Base-by-base conservation (phyloP, 2,113 vertebrate genomes). In the Grantiella picta region DNA sequence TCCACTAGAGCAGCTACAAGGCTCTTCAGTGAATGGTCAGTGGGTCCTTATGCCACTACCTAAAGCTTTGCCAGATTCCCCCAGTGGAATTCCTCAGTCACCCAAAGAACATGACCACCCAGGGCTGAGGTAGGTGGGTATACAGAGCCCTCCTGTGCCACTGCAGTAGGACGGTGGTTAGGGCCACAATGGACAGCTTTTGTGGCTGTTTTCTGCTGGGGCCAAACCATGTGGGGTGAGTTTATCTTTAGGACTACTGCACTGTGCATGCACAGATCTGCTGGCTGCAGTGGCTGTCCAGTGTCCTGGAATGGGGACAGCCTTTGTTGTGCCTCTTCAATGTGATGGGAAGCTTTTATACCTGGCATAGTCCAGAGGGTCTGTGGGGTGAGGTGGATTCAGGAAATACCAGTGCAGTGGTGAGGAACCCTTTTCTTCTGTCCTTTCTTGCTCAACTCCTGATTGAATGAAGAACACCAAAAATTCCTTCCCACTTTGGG, bases 251-350 rank as follows among this genome's bases (percentile, higher is more conserved):
- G 52, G 28, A 28, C 31, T n/a, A 10, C 5, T 56, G 18, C 23
- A 7, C 3, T 36, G 27, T 60, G 14, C 45, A 45, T n/a, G 21
- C 12, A 36, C 23, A 68, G 52, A 66, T 38, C 52, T 50, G 72
- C 40, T 81, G 54, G 15, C 25, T 36, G 22, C 31, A n/a, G 42
- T 53, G 50, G 12, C 33, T 63, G 45, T 15, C 14, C 42, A 29
- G 7, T 28, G 29, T 42, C 9, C 25, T 82, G 52, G 42, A 45
- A 73, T 73, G 17, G 66, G 11, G 27, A 36, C 1, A 4, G n/a
- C 38, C 33, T 13, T 16, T 0, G 0, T 57, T 42, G 15, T 40
- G 12, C 3, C 38, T 79, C n/a, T 31, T 53, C 28, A 19, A 8
- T 75, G 5, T 17, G 20, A 28, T 20, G 22, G 11, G 23, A 22